Base-by-base conservation (phyloP, 2,797 vertebrate genomes). In the Philypnodon macrostomus region DNA sequence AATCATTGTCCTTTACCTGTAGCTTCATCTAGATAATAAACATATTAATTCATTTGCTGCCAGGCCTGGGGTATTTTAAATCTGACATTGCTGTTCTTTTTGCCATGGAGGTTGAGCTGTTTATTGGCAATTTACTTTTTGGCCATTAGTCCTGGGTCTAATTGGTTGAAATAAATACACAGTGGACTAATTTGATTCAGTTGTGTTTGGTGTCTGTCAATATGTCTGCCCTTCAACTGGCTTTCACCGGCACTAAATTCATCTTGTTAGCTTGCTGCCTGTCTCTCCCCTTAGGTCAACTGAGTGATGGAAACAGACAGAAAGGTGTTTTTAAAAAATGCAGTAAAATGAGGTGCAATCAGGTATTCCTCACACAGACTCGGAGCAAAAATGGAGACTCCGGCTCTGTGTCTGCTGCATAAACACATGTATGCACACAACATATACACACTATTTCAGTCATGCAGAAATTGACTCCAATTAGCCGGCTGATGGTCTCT, bases 121-220 rank as follows among this genome's bases (percentile, higher is more conserved):
- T 73, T 72, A 70, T 69, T 62, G 53, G 54, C 67, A 63, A 73
- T 70, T 81, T 65, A 62, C 30, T 66, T 73, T 61, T 58, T 62
- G 69, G 61, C 56, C 53, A 79, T 79, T 78, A 78, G 59, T 68
- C 63, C 61, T 73, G 50, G 48, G 72, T 70, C 67, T 85, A 84
- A 86, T 84, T 82, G 73, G 74, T 69, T 70, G 69, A 77, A 83
- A 83, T 84, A 74, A 81, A 82, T 81, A 82, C 73, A 78, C 79
- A 56, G 61, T 47, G 64, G 79, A 77, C 73, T 85, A 79, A 84
- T 84, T 82, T 77, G 63, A 79, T 84, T 85, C 79, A 81, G 77
- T 81, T 85, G 80, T 82, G 76, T 73, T 79, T 16, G 5, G 63
- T 73, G 75, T 77, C 74, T 79, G 59, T 87, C 83, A 83, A 86